Base-by-base conservation (phyloP, 2,113 vertebrate species). In the Varanus komodoensis region DNA sequence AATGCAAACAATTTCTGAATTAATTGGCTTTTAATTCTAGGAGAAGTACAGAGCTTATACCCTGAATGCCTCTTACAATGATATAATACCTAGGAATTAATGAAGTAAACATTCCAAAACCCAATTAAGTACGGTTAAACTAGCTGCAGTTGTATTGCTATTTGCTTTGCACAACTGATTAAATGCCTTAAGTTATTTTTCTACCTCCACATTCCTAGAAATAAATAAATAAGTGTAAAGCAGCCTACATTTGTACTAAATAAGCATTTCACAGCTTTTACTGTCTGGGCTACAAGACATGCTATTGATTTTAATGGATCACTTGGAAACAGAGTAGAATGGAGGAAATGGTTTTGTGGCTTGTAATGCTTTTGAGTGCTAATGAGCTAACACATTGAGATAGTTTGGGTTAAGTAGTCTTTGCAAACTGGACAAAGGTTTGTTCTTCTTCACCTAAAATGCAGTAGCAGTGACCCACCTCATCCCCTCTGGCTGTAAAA, bases 1-100 rank as follows among this genome's bases (percentile, higher is more conserved):
- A 95, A 93, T 94, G 95, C 91, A 95, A 95, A 96, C 89, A 75
- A 83, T 94, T 95, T 91, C 73, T 93, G 93, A 95, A 96, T 95
- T 95, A 95, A 96, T 86, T 57, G 54, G 82, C 69, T 93, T 87
- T 95, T 94, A 94, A 96, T 95, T 95, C 93, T 93, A 89, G 57
- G 85, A 86, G 67, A 93, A 92, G 84, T 81, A 89, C 74, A 93
- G 93, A 92, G 82, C 89, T 87, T 87, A 68, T 2, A 1, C 29
- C 88, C 84, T 75, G 89, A 11, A 48, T 91, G 86, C 74, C 87
- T 88, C 86, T 90, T 88, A 90, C 0, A 0, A 73, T 3, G 0
- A 81, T 48, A 50, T 9, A 94, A 95, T 93, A 90, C 79, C 88
- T 80, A 91, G 89, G 84, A 90, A 75, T 86, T 1, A 21, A 86